These are phyloP conservation scores for Campylomormyrus tamandua DNA, from an alignment of 2,113 vertebrate species.

Conservation along the genomic window DNA sequence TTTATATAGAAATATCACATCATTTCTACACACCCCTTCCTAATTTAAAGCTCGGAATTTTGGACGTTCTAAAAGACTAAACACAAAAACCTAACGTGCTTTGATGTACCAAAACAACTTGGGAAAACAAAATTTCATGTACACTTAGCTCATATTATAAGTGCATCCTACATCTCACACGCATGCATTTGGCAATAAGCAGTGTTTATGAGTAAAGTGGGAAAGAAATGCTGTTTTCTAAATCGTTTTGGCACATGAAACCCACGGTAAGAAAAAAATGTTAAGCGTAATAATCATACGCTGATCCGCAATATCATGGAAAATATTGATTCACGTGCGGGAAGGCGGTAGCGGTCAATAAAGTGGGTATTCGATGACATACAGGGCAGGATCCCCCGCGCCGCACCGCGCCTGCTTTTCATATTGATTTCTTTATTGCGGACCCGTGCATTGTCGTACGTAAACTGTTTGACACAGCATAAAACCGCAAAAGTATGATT, in stretches of 20 bases:
- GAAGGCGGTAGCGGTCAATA: background rate
- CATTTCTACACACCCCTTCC: no score
- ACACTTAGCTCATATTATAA: background rate
- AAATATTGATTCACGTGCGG: background rate
- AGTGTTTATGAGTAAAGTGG: background rate
- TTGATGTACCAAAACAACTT: background rate
- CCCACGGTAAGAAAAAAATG: background rate
- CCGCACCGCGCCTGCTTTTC: background rate
- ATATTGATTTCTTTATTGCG: background rate
- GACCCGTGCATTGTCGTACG: background rate
- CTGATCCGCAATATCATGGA: background rate
- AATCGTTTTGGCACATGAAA: background rate
- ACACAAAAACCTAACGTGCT: background rate
- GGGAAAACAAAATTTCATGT: background rate
- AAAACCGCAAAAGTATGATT: background rate
- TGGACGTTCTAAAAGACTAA: background rate
- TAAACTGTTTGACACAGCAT: background rate
- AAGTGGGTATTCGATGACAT: background rate
- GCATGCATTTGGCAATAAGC: background rate
- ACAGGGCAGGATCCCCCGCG: background rate
- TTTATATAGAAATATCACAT: no score
- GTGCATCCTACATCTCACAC: background rate
- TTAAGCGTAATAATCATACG: background rate
- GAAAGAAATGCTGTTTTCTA: background rate
- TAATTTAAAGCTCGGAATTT: background rate